Conservation (phyloP, 2,797 vertebrate species). For the Yasuhikotakia modesta region DNA sequence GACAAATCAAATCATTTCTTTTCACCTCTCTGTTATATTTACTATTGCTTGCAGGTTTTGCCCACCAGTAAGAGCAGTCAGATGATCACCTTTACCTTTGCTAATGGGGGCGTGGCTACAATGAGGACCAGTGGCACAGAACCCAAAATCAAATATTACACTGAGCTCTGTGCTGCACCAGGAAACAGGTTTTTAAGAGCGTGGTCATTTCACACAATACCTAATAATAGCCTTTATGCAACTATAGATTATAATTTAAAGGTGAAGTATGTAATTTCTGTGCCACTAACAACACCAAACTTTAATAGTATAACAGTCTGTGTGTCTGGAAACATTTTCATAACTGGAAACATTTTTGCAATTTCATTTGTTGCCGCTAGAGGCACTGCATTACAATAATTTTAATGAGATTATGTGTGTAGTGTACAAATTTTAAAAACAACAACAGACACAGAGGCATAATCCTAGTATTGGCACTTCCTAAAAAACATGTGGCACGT, state of each 20-base stretch:
- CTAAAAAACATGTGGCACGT: not conserved
- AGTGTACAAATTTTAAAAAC: not conserved
- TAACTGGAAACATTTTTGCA: no score
- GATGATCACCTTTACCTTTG: conserved; percentile 97
- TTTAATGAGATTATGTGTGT: not conserved
- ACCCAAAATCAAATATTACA: conserved; percentile 98
- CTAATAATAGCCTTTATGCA: not conserved
- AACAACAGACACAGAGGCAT: not conserved
- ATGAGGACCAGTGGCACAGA: conserved; percentile 97
- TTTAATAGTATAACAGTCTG: not conserved
- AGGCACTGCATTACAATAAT: not conserved
- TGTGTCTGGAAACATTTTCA: no score
- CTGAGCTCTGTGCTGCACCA: conserved; percentile 91
- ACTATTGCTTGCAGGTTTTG: conserved; percentile 79
- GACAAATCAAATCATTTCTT: not conserved
- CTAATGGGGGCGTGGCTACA: conserved; percentile 93
- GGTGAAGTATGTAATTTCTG: not conserved
- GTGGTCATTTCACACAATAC: not conserved
- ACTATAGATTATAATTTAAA: not conserved
- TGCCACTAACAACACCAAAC: not conserved
- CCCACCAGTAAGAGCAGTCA: conserved; percentile 93
- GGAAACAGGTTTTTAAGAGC: conserved; percentile 84
- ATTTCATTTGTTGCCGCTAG: not conserved
- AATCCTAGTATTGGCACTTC: not conserved
- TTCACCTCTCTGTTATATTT: not conserved